Evolutionary conservation across 2,113 vertebrate species (phyloP).

Genomic region (Ammospiza nelsoni): DNA sequence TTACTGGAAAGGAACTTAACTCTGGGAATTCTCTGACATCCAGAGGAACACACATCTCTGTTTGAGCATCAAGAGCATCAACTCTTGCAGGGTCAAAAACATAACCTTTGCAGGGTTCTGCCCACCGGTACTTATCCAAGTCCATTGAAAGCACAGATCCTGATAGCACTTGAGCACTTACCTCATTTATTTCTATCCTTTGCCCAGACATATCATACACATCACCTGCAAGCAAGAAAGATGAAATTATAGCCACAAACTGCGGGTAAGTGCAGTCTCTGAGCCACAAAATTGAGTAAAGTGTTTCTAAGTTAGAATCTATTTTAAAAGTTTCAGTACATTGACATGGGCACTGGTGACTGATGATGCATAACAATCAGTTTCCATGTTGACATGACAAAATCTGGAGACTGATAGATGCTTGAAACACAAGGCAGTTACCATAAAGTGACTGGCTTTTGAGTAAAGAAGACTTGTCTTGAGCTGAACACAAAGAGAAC

Average conservation of each 20-base stretch:
- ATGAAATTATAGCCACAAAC: neutral
- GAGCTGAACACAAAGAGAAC: neutral
- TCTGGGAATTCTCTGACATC: neutral
- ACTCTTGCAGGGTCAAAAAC: neutral
- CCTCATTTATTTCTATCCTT: constrained; percentile 82
- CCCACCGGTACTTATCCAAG: neutral
- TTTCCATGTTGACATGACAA: neutral
- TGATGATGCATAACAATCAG: neutral
- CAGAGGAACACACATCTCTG: neutral
- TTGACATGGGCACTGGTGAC: neutral
- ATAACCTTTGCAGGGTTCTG: neutral
- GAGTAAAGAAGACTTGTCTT: neutral
- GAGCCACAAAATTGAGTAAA: neutral
- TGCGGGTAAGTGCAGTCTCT: fast-evolving
- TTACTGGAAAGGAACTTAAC: neutral
- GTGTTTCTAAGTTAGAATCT: neutral
- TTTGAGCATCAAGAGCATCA: neutral
- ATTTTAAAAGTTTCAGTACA: neutral
- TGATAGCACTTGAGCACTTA: constrained; percentile 57
- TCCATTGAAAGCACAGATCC: neutral
- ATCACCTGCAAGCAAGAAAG: constrained; percentile 77
- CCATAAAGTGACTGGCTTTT: neutral
- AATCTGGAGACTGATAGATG: neutral
- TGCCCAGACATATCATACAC: constrained; percentile 76
- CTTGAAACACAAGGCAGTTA: neutral